phyloP scores from a whole-genome alignment of 2,113 vertebrate genomes.

The Myotis brandtii region DNA sequence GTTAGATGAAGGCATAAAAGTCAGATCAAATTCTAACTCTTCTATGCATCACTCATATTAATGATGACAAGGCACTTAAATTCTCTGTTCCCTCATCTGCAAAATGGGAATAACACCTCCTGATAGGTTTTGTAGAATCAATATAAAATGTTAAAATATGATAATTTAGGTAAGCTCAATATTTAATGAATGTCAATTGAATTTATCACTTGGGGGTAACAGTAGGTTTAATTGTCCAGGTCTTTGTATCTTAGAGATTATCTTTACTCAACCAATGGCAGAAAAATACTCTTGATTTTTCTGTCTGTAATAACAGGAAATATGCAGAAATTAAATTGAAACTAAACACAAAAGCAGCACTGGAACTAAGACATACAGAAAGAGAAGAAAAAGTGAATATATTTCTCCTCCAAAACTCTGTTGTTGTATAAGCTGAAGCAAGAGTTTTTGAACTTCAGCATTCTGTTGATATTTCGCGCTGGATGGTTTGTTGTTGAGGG shows the following conservation, averaged over 20 bases:
- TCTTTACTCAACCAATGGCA: not conserved
- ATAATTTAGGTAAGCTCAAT: not conserved
- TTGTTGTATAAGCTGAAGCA: not conserved
- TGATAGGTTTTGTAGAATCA: not conserved
- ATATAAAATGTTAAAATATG: not conserved
- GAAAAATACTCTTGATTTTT: not conserved
- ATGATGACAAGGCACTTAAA: not conserved
- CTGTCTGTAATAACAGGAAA: not conserved
- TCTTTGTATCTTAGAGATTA: not conserved
- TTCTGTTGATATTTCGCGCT: not conserved
- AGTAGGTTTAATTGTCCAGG: not conserved
- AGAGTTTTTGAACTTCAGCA: not conserved
- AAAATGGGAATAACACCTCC: not conserved
- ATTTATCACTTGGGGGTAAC: not conserved
- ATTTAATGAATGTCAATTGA: constrained; percentile 8
- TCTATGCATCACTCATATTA: not conserved
- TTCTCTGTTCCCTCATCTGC: not conserved
- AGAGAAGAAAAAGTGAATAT: not conserved
- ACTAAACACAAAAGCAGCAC: not conserved
- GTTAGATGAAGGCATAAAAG: not conserved
- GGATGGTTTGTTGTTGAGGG: not conserved
- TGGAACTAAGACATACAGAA: not conserved
- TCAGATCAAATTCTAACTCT: not conserved
- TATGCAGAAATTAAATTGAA: constrained; percentile 15
- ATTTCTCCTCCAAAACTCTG: not conserved